Base-by-base conservation (phyloP, 2,797 vertebrate species). In the Arremon brunneinucha region DNA sequence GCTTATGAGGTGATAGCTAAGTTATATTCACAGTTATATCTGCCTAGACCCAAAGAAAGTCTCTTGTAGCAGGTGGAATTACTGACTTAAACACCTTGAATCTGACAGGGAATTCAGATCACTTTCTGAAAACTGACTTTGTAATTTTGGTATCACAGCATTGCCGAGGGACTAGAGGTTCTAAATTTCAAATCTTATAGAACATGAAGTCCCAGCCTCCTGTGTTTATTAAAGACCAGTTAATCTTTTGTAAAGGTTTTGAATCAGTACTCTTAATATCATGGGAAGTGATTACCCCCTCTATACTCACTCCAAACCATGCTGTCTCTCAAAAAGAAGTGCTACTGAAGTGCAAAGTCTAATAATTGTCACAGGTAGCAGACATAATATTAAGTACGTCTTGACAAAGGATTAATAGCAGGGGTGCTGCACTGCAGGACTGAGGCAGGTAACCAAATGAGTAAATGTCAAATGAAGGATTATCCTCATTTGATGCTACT, bases 361-460 rank as follows among this genome's bases (percentile, higher is more conserved):
- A 89, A 74, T 96, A 95, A 94, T 88, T 96, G 94, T 94, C 87
- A 93, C 85, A 89, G 77, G 70, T 64, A 96, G 93, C 80, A 96
- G 70, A 93, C 64, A 84, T 12, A 94, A 94, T 74, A 94, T 82
- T 94, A 95, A 96, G 95, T 79, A 95, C 30, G 5, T 91, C 94
- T 93, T 94, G 87, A 96, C 91, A 96, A 95, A 96, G 92, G 87
- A 96, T 93, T 94, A 96, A 96, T 96, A 94, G 94, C 83, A 91
- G 94, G 87, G 80, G 93, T 91, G 78, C 94, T 93, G 57, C 89
- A 83, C 82, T 78, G 93, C 90, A 91, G 72, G 77, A 91, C 80
- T 71, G 83, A 95, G 52, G 87, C 91, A 93, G 87, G 94, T 96
- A 94, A 95, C 94, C 94, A 96, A 96, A 96, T 93, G 94, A 94